Evolutionary conservation across 2,888 invertebrate species (phyloP).

Genomic region (Halictus ligatus): DNA sequence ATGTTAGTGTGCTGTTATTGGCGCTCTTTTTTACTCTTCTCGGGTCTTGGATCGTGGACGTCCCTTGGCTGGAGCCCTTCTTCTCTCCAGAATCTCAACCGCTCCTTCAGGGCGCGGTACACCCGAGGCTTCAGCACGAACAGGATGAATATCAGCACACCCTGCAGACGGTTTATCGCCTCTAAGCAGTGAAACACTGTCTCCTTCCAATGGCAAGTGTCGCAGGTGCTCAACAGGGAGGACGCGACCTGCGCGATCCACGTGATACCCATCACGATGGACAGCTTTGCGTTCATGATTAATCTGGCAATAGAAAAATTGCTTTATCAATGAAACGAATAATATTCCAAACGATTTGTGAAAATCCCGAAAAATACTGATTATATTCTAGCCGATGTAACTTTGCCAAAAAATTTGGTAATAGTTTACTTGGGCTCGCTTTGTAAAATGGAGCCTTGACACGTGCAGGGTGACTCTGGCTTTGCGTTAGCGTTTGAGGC

Average conservation of each 20-base stretch:
- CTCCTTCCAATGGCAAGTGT: constrained; percentile 67
- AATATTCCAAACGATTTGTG: not conserved
- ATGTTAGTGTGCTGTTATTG: constrained; percentile 77
- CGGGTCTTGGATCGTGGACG: constrained; percentile 72
- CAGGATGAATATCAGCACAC: constrained; percentile 90
- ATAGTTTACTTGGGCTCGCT: not conserved
- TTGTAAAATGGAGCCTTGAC: not conserved
- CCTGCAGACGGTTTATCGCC: constrained; percentile 89
- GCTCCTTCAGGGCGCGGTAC: constrained; percentile 86
- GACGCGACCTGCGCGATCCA: constrained; percentile 86
- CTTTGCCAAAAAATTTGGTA: not conserved
- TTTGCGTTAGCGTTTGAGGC: not conserved
- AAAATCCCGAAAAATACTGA: not conserved
- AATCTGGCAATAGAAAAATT: constrained; percentile 85
- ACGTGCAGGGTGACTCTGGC: not conserved
- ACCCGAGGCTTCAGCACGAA: constrained; percentile 90
- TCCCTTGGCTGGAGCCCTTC: constrained; percentile 41
- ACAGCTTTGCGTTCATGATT: constrained; percentile 89
- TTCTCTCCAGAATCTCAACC: constrained; percentile 81
- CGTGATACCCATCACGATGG: constrained; percentile 92
- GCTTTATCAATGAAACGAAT: not conserved
- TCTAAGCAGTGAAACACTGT: constrained; percentile 86
- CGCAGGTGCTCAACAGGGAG: constrained; percentile 59
- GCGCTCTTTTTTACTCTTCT: constrained; percentile 71
- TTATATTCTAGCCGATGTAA: not conserved